Base-by-base conservation (phyloP, 1,140 invertebrate species). In the Micrasema longulum region DNA sequence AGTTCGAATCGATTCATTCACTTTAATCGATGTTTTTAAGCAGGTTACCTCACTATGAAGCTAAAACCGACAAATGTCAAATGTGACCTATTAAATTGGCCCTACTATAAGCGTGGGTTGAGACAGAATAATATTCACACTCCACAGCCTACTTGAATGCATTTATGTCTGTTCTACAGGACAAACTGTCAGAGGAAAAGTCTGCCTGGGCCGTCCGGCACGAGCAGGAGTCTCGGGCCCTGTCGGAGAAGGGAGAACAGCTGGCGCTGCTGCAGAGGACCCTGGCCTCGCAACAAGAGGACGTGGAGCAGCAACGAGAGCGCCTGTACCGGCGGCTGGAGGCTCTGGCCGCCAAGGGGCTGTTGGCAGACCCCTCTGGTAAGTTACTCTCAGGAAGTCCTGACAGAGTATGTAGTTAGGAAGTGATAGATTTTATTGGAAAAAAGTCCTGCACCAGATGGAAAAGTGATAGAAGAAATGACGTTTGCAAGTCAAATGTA, bases 231-330 rank as follows among this genome's bases (percentile, higher is more conserved):
- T 57, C 69, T 0, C 35, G 69, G 0, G 65, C 73, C 1, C 50
- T 74, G 20, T 10, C 10, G n/a, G 74, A 76, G 67, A 70, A 71
- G 52, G 64, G 41, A 2, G 74, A 76, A 57, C 83, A 85, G 52
- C 70, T 85, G 12, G 79, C 81, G 72, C 76, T 72, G 26, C 80
- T 81, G 35, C 72, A 83, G 7, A 77, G 80, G 48, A 79, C 86
- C 80, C 41, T 89, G 85, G 78, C 88, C 11, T 86, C 88, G 10
- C 92, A 96, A 75, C 91, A 96, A 80, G 89, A 89, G 38, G 95
- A 97, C 78, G 89, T 97, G 11, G 90, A 88, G 12, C 91, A 95
- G 75, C 95, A 97, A 80, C 80, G 95, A 9, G 95, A 97, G 77
- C 91, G 95, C 72, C 83, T 97, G 11, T 96, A 95, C 80, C 82